These are phyloP conservation scores for Psittacula derbiana DNA, from an alignment of 2,797 vertebrate species.

Conservation along the genomic window DNA sequence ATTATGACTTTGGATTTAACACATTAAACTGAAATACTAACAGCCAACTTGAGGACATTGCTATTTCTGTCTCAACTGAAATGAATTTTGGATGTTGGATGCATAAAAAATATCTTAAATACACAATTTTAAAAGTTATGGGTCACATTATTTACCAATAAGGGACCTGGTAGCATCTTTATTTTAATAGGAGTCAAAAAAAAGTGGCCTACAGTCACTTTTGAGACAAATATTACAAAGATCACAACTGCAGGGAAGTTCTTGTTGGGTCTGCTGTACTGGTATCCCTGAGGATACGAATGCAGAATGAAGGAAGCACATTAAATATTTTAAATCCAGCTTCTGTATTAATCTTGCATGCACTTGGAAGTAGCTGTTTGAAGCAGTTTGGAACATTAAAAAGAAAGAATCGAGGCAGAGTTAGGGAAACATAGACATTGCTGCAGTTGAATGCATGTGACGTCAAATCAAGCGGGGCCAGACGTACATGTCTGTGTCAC, in stretches of 20 bases:
- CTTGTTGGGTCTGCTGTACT: neutral
- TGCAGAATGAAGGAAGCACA: neutral
- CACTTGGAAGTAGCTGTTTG: neutral
- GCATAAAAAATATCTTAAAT: neutral
- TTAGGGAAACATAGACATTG: neutral
- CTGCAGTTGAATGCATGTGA: neutral
- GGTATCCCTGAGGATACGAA: neutral
- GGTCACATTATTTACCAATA: neutral
- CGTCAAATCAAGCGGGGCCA: neutral
- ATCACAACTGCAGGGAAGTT: neutral
- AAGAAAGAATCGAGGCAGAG: neutral
- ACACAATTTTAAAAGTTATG: neutral
- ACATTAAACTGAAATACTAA: neutral
- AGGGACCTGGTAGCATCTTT: neutral
- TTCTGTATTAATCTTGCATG: neutral
- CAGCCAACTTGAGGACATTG: neutral
- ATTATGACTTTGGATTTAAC: neutral
- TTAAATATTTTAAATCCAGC: neutral
- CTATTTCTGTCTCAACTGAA: neutral
- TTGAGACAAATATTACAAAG: neutral
- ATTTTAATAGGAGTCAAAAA: neutral
- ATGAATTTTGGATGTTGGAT: neutral
- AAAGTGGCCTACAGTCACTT: neutral
- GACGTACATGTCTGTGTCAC: neutral
- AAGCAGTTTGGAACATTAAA: neutral